Percentiles rank a stretch among this genome's conserved stretches.
phyloP scores from a whole-genome alignment of 1,140 invertebrate genomes.

The Trichoplusia ni region DNA sequence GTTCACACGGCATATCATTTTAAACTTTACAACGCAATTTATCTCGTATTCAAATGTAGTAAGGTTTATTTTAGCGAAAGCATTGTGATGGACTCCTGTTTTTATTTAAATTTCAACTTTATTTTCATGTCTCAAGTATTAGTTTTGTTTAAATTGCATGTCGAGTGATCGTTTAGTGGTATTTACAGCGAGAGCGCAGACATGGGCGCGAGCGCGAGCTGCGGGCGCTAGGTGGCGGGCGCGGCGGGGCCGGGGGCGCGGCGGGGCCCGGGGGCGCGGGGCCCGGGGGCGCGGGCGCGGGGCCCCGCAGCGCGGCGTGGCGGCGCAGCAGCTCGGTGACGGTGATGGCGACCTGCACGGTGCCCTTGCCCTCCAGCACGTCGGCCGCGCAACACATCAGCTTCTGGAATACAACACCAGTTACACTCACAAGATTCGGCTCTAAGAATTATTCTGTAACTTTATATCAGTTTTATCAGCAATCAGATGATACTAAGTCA shows the following conservation, averaged over 20 bases:
- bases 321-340: conserved; percentile 90
- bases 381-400: conserved; percentile 92
- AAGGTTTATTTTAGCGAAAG: too few species aligned
- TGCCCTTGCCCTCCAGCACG: conserved; percentile 91
- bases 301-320: conserved; percentile 76
- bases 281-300: conserved; percentile 50
- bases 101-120: too few species aligned
- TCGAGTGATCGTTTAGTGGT: not conserved
- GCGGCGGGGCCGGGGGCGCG: conserved; percentile 30
- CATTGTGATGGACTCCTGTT: too few species aligned
- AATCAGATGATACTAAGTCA: too few species aligned
- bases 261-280: too few species aligned
- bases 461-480: too few species aligned
- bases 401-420: conserved; percentile 84
- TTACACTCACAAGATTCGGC: not conserved
- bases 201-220: conserved; percentile 63
- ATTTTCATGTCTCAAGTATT: too few species aligned
- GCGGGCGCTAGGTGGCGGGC: conserved; percentile 68
- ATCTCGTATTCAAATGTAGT: too few species aligned
- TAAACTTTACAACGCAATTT: too few species aligned
- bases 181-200: conserved; percentile 56
- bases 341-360: conserved; percentile 92
- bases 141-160: too few species aligned
- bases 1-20: too few species aligned
- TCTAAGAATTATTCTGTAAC: not conserved